These are phyloP conservation scores for Hippocampus kuda DNA, from an alignment of 2,797 vertebrate species.

Conservation along the genomic window DNA sequence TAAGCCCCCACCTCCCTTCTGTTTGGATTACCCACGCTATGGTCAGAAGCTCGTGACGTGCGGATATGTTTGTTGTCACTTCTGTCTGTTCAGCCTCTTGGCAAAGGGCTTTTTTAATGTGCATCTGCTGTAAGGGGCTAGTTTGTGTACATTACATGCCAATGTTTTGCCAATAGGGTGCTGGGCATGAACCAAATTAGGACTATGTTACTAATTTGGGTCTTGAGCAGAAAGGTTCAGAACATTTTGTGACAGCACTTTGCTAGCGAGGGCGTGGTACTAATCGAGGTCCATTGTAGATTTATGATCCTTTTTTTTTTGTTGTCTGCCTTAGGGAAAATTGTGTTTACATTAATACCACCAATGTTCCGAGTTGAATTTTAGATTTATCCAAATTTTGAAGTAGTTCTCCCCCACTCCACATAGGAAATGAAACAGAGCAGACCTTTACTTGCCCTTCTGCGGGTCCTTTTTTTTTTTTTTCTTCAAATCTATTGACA, in stretches of 20 bases:
- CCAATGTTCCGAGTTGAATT: background rate
- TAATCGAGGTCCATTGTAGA: background rate
- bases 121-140: background rate
- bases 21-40: conserved; percentile 16
- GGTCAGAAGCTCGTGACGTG: conserved; percentile 3
- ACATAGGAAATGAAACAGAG: too few relatives aligned
- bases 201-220: background rate
- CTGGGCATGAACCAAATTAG: background rate
- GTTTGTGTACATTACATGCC: background rate
- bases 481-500: too few relatives aligned
- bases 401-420: too few relatives aligned
- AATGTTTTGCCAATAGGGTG: background rate
- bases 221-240: background rate
- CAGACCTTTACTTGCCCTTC: too few relatives aligned
- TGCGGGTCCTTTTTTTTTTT: too few relatives aligned
- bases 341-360: background rate
- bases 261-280: background rate
- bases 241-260: background rate
- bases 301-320: background rate
- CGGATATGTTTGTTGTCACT: background rate
- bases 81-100: background rate
- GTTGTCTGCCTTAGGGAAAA: background rate
- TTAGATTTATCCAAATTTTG: too few relatives aligned
- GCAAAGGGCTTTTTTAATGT: background rate
- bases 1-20: conserved; percentile 7